Evolutionary conservation across 1,140 invertebrate genomes (phyloP), one percentile per base, ranked within the genome.

Genomic region (Hydropsyche tenuis): DNA sequence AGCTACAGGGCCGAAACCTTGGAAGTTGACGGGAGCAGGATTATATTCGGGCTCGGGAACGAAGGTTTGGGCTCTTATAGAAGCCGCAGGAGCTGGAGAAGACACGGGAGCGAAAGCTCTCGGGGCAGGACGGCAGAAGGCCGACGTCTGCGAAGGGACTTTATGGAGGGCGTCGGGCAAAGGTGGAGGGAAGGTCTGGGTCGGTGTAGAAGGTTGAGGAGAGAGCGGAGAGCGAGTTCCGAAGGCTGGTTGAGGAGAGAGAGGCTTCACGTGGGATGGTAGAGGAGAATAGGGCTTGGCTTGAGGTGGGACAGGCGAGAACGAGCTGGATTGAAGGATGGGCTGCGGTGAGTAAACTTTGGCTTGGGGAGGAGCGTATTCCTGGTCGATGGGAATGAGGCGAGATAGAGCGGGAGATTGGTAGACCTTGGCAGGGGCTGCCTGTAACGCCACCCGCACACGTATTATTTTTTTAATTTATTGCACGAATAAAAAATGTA

Each of bases 361-460:
- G 46, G 75, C 20, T 62, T 77, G 69, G 23, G 75, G 64, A 3
- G 75, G 69, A 60, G 9, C 62, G 69, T 72, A 69, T 16, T 72
- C 64, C 16, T 42, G 64, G 37, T 75, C 73, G 56, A 74, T 46
- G 11, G 76, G 76, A 37, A 77, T 75, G 14, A 77, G 69, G 43
- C 76, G 73, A 37, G 76, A 63, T 14, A 74, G 71, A 30, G 76
- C 73, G 18, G 76, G 76, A 65, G 76, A 77, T 69, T 77, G 76
- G 51, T 70, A 30, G 66, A 75, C 46, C 69, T 75, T 73, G 43
- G 64, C 73, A 51, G 76, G 76, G 66, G 76, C 48, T 37, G 73
- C 76, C 76, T 77, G 76, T 53, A 77, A 75, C 65, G 73, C 73
- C 76, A 77, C 73, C 73, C 73, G 72, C 63, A 68, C 14, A 16